These are phyloP conservation scores for Pelobates cultripes DNA, from an alignment of 2,797 vertebrate genomes.

Conservation along the genomic window DNA sequence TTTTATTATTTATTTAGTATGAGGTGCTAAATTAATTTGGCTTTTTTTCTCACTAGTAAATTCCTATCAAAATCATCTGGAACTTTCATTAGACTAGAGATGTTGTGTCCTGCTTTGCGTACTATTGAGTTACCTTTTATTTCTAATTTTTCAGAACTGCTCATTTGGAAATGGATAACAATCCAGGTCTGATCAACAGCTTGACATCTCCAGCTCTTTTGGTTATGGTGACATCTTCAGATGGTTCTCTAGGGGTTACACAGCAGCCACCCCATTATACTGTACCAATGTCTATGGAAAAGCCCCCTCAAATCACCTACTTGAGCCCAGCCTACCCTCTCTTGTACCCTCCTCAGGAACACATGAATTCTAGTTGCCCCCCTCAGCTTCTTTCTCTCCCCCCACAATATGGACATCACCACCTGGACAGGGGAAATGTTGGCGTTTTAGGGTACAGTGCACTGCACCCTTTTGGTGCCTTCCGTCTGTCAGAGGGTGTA, in stretches of 20 bases:
- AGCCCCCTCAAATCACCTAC: constrained; percentile 52
- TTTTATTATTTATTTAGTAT: too few relatives aligned
- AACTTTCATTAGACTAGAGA: too few relatives aligned
- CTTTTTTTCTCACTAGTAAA: too few relatives aligned
- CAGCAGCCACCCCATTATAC: constrained; percentile 52
- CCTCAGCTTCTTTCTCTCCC: constrained; percentile 52
- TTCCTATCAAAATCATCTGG: too few relatives aligned
- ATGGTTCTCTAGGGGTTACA: constrained; percentile 28
- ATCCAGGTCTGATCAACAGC: constrained; percentile 39
- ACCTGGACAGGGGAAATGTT: constrained; percentile 33
- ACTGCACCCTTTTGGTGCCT: constrained; percentile 53
- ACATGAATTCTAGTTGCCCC: constrained; percentile 25
- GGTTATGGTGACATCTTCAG: constrained; percentile 57
- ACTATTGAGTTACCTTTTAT: neutral
- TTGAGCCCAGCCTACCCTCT: constrained; percentile 53
- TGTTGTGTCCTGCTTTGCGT: too few relatives aligned
- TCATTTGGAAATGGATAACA: constrained; percentile 47
- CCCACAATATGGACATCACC: constrained; percentile 46
- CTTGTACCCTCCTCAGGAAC: constrained; percentile 51
- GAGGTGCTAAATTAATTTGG: too few relatives aligned
- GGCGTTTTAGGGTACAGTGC: constrained; percentile 52
- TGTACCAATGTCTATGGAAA: constrained; percentile 48
- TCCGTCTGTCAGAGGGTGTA: constrained; percentile 47
- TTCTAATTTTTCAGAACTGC: neutral
- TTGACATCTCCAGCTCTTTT: constrained; percentile 54